A percentile compares a stretch with the other conserved stretches of the same genome.
These are phyloP conservation scores for Pseudopipra pipra DNA, from an alignment of 2,113 vertebrate genomes.

Conservation along the genomic window DNA sequence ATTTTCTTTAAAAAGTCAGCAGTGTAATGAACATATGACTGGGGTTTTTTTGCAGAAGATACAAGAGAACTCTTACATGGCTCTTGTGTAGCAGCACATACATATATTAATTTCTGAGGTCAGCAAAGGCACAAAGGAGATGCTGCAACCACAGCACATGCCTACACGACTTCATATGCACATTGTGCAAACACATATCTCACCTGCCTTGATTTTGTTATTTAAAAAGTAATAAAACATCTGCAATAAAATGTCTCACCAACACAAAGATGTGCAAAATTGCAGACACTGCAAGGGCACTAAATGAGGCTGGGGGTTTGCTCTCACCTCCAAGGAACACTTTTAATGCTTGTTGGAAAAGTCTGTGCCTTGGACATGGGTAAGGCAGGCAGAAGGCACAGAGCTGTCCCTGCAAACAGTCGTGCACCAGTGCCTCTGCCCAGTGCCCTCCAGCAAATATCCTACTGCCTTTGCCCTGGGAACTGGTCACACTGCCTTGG, in stretches of 20 bases:
- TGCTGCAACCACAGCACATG: not conserved
- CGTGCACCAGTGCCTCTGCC: not conserved
- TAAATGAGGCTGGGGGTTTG: not conserved
- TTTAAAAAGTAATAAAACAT: not conserved
- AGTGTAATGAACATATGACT: not conserved
- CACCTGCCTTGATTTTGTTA: not conserved
- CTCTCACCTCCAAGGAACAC: not conserved
- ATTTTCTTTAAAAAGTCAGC: not conserved
- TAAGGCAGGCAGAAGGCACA: not conserved
- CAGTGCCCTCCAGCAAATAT: not conserved
- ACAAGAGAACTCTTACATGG: not conserved
- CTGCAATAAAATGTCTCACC: not conserved
- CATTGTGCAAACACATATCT: not conserved
- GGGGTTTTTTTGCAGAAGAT: not conserved
- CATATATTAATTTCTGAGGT: not conserved
- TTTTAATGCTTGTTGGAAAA: not conserved
- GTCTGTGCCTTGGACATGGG: accelerated
- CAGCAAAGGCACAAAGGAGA: not conserved
- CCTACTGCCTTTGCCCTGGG: not conserved
- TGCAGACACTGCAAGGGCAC: not conserved
- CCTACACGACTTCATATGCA: not conserved
- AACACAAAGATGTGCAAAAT: not conserved
- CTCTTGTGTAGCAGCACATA: not conserved
- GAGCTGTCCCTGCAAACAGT: not conserved
- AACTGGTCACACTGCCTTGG: not conserved